Conservation (phyloP, 2,888 invertebrate genomes). For the Uloborus plumipes region DNA sequence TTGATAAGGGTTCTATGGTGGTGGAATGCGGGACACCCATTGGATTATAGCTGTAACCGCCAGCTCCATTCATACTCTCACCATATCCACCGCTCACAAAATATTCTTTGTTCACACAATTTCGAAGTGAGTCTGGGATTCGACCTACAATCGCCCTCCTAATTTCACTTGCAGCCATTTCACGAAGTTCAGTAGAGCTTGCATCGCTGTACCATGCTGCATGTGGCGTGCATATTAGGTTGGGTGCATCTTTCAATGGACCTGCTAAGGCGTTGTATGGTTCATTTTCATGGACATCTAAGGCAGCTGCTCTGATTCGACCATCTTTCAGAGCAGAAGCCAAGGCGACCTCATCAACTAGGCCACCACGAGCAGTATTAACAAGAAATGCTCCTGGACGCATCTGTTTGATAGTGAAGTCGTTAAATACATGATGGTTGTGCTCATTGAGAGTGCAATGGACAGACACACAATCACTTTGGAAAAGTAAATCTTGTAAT, state of each 20-base stretch:
- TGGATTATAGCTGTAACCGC: slow-evolving; percentile 68
- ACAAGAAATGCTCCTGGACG: slow-evolving; percentile 98
- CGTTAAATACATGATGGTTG: slow-evolving; percentile 99
- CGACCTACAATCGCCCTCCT: slow-evolving; percentile 97
- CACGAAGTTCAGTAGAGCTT: slow-evolving; percentile 94
- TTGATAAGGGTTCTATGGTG: slow-evolving; percentile 67
- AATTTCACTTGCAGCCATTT: slow-evolving; percentile 98
- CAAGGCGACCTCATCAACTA: slow-evolving; percentile 97
- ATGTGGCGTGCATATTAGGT: slow-evolving; percentile 98
- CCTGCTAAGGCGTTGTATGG: slow-evolving; percentile 87
- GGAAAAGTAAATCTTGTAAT: slow-evolving; percentile 95
- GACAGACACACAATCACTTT: slow-evolving; percentile 98
- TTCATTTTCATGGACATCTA: slow-evolving; percentile 99
- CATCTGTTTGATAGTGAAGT: slow-evolving; percentile 99
- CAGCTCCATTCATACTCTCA: slow-evolving; percentile 66
- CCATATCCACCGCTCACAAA: slow-evolving; percentile 72
- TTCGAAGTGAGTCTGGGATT: slow-evolving; percentile 97
- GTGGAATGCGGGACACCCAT: slow-evolving; percentile 68
- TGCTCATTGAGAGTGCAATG: slow-evolving; percentile 99
- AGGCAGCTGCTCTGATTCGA: slow-evolving; percentile 96
- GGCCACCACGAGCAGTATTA: slow-evolving; percentile 97
- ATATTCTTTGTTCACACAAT: slow-evolving; percentile 99
- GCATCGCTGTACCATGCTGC: slow-evolving; percentile 99
- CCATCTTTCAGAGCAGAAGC: slow-evolving; percentile 97
- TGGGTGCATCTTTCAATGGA: slow-evolving; percentile 96